A percentile compares a stretch with the other conserved stretches of the same genome.
Evolutionary conservation across 2,113 vertebrate species (phyloP).

Genomic region (Trichomycterus rosablanca): DNA sequence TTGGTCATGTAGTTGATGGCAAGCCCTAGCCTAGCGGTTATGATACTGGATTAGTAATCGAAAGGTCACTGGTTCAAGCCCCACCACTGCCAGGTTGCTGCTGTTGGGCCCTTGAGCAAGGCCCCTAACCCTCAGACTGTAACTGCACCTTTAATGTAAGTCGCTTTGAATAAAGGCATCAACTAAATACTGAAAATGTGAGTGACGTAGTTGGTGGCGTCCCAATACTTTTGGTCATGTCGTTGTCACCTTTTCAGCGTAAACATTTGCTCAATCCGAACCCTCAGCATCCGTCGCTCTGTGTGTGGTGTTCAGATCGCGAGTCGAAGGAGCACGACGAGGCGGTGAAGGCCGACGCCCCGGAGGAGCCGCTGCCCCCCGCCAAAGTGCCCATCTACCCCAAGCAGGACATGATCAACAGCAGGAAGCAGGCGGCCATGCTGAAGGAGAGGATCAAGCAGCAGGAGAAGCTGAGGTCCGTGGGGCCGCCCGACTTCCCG

Average conservation of each 20-base stretch:
- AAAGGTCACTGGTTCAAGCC: no score
- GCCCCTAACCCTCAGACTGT: no score
- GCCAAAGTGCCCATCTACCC: slow-evolving; percentile 73
- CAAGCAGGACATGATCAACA: slow-evolving; percentile 70
- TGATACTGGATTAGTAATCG: no score
- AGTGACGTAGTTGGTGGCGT: not conserved
- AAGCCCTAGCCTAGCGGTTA: no score
- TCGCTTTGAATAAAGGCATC: no score
- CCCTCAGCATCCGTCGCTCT: not conserved
- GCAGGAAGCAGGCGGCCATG: slow-evolving; percentile 83
- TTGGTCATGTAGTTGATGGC: no score
- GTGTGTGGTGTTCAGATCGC: slow-evolving; percentile 64
- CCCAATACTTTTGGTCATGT: not conserved
- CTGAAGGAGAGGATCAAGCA: slow-evolving; percentile 85
- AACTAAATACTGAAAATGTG: no score
- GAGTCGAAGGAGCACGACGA: slow-evolving; percentile 88
- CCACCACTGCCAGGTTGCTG: no score
- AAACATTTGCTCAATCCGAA: no score
- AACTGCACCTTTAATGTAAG: no score
- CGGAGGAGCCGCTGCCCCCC: slow-evolving; percentile 74
- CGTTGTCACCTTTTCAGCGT: no score
- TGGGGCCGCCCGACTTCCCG: slow-evolving; percentile 79
- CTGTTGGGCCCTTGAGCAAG: no score
- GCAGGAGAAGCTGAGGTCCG: slow-evolving; percentile 73
- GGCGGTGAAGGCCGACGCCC: slow-evolving; percentile 75